phyloP scores from a whole-genome alignment of 2,113 vertebrate species.

The Plestiodon gilberti region DNA sequence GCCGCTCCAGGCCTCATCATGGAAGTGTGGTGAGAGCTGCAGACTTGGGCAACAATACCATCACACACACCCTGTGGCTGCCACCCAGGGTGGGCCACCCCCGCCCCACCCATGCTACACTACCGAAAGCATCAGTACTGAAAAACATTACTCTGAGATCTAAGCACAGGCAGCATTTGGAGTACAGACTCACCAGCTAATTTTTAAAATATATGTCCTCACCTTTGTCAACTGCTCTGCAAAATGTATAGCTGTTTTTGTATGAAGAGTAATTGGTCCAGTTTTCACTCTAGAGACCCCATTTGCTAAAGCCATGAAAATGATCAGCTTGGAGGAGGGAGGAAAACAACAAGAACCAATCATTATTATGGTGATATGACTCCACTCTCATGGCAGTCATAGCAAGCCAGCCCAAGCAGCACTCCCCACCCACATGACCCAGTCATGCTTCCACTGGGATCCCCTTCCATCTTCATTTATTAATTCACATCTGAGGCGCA shows the following conservation, averaged over 20 bases:
- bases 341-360: neutral
- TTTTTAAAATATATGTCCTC: constrained; percentile 31
- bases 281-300: constrained; percentile 90
- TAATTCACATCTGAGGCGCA: neutral
- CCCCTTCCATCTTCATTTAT: neutral
- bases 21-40: too few relatives aligned
- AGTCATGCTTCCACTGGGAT: neutral
- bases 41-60: too few relatives aligned
- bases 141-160: neutral
- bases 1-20: too few relatives aligned
- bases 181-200: neutral
- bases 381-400: neutral
- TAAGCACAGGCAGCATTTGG: neutral
- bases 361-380: constrained; percentile 9
- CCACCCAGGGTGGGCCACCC: too few relatives aligned
- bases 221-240: constrained; percentile 93
- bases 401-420: neutral
- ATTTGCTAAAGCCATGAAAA: constrained; percentile 96
- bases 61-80: too few relatives aligned
- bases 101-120: too few relatives aligned
- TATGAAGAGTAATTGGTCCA: constrained; percentile 92
- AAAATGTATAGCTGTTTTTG: constrained; percentile 93
- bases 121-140: too few relatives aligned
- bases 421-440: neutral
- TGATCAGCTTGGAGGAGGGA: constrained; percentile 82